Percentiles rank a stretch among this genome's conserved stretches.
phyloP scores from a whole-genome alignment of 2,888 invertebrate genomes.

The Serrognathus titanus region DNA sequence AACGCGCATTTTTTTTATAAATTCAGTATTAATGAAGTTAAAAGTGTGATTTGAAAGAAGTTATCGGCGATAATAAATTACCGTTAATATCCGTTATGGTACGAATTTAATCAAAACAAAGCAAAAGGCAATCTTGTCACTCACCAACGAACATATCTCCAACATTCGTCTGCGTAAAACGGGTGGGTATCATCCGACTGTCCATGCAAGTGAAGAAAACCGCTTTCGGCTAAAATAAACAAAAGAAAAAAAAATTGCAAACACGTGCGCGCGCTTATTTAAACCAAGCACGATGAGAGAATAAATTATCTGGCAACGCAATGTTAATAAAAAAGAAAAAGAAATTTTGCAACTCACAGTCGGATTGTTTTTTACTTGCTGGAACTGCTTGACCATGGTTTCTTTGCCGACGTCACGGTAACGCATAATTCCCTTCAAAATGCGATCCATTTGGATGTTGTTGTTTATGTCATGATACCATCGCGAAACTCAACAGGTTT shows the following conservation, averaged over 20 bases:
- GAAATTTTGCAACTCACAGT: conserved; percentile 57
- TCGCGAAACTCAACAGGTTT: conserved; percentile 9
- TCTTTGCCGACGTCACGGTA: conserved; percentile 78
- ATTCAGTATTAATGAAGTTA: no score
- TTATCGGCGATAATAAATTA: no score
- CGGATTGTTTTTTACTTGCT: conserved; percentile 84
- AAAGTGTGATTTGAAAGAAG: no score
- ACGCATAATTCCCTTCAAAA: conserved; percentile 85
- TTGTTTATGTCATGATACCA: neutral
- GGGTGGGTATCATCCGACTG: conserved; percentile 93
- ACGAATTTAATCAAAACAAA: no score
- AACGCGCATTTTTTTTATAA: no score
- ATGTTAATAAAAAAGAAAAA: neutral
- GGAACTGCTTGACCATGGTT: conserved; percentile 89
- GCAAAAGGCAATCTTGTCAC: conserved; percentile 28
- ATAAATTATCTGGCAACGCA: neutral
- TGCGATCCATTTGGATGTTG: conserved; percentile 68
- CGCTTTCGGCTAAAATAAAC: conserved; percentile 80
- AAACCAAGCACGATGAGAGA: neutral
- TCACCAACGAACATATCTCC: conserved; percentile 97
- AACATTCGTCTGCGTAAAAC: conserved; percentile 91
- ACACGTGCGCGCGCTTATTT: conserved; percentile 2
- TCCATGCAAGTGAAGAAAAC: conserved; percentile 98
- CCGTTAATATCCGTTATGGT: no score
- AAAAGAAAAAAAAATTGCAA: conserved; percentile 10